Evolutionary conservation across 2,113 vertebrate species (phyloP), one percentile per base, ranked within the genome.

Genomic region (Oreotrochilus melanogaster): DNA sequence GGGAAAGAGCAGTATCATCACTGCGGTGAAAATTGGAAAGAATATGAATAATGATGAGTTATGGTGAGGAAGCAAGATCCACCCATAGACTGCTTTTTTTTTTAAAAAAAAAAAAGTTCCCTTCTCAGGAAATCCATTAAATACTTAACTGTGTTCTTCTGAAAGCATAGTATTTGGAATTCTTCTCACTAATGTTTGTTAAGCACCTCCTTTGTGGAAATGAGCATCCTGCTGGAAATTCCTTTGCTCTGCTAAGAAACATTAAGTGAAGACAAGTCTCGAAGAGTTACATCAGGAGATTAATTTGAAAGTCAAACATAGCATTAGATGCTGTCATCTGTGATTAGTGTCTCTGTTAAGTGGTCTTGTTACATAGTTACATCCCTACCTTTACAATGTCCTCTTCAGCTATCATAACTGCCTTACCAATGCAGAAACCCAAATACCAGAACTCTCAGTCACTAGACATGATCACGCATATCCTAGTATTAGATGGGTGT

Each of bases 101-200:
- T 51, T 61, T 4, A 69, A 81, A 75, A 75, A 21, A 57, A 69
- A 81, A 78, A 75, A 21, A 70, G 45, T n/a, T 58, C 12, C 12
- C 4, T 31, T 69, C 15, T 80, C 3, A 7, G 58, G 19, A 65
- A 48, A 57, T 6, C 4, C 12, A 4, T 69, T 4, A 42, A 79
- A 30, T 86, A 17, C 8, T 15, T 83, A 39, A 7, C 31, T 42
- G 0, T 51, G 23, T 86, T 76, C 42, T 66, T 62, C 14, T 57
- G 54, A 86, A 89, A 84, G 24, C n/a, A 9, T 1, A 28, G 17
- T 22, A 11, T 70, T 75, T 0, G 0, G 13, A 14, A 11, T 56
- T 83, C 18, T 83, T 78, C 25, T 64, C 1, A 0, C 51, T 61
- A 43, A 5, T 74, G 47, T 62, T 76, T 50, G 23, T 80, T 28